Percentiles rank a stretch among this genome's conserved stretches.
Conservation (phyloP, 2,797 vertebrate species). For the Brachymystax lenok region DNA sequence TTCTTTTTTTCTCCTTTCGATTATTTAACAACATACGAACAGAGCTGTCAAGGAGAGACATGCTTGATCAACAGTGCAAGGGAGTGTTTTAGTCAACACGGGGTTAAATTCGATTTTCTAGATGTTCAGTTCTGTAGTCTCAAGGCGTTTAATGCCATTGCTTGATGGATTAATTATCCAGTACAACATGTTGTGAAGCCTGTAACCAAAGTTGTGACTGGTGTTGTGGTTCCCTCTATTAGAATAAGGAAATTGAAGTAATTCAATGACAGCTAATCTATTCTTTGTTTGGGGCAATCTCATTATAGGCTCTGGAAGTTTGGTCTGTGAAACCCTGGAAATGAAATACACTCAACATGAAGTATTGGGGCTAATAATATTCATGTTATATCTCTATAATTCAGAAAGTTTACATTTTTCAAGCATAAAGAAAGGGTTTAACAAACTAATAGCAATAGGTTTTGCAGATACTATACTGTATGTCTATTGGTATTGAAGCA, state of each 20-base stretch:
- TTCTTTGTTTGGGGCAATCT: constrained; percentile 77
- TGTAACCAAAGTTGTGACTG: constrained; percentile 74
- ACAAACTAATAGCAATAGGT: neutral
- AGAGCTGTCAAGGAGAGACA: constrained; percentile 75
- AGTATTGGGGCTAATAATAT: constrained; percentile 53
- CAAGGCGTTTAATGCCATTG: constrained; percentile 75
- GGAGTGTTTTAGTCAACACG: constrained; percentile 70
- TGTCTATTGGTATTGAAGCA: neutral
- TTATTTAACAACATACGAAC: constrained; percentile 82
- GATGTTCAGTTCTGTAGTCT: constrained; percentile 72
- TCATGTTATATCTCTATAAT: constrained; percentile 54
- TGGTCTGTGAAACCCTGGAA: constrained; percentile 44
- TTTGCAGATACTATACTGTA: neutral
- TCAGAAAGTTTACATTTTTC: neutral
- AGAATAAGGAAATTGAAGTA: constrained; percentile 80
- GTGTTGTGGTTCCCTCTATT: constrained; percentile 77
- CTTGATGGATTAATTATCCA: constrained; percentile 85
- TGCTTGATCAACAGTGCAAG: constrained; percentile 78
- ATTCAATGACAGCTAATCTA: constrained; percentile 83
- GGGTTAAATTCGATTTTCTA: constrained; percentile 82
- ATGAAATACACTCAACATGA: constrained; percentile 62
- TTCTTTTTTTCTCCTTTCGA: constrained; percentile 71
- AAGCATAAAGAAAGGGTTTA: neutral
- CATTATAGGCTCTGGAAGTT: constrained; percentile 65
- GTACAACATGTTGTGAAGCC: constrained; percentile 78